phyloP scores from a whole-genome alignment of 1,140 invertebrate genomes.

The Akabosia matsudoensis region DNA sequence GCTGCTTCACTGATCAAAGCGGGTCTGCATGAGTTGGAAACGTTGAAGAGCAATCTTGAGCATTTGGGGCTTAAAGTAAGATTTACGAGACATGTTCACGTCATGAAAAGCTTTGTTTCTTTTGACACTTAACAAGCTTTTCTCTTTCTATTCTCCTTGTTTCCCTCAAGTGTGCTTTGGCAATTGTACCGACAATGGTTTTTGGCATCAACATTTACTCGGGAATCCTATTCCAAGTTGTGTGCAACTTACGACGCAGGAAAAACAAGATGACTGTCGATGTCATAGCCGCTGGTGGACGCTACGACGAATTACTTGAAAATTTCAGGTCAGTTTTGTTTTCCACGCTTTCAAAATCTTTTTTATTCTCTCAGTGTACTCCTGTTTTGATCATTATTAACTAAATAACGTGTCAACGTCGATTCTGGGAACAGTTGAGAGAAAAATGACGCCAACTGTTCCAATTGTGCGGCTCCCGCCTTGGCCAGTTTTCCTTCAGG shows the following conservation, averaged over 20 bases:
- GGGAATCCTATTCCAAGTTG: conserved; percentile 70
- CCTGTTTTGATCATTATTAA: background rate
- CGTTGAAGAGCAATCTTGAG: conserved; percentile 64
- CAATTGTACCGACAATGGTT: conserved; percentile 62
- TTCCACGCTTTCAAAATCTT: too few relatives aligned
- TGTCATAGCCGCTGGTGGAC: conserved; percentile 65
- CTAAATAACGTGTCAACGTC: background rate
- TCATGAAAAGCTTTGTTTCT: background rate
- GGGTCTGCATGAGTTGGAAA: conserved; percentile 69
- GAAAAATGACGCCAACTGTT: conserved; percentile 31
- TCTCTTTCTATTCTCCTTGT: conserved; percentile 33
- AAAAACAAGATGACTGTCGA: conserved; percentile 57
- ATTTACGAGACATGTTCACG: too few relatives aligned
- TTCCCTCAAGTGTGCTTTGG: conserved; percentile 57
- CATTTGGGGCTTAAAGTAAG: conserved; percentile 70
- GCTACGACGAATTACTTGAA: conserved; percentile 57
- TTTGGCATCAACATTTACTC: conserved; percentile 65
- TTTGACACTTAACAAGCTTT: conserved; percentile 15
- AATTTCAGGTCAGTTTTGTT: conserved; percentile 48
- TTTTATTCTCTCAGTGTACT: background rate
- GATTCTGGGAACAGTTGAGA: conserved; percentile 25
- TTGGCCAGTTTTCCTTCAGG: conserved; percentile 35
- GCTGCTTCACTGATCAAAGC: conserved; percentile 63
- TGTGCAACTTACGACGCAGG: conserved; percentile 60
- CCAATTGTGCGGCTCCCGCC: conserved; percentile 21